Percentiles rank a stretch among this genome's conserved stretches.
phyloP scores from a whole-genome alignment of 2,797 vertebrate species.

The Gymnopithys bicolor region DNA sequence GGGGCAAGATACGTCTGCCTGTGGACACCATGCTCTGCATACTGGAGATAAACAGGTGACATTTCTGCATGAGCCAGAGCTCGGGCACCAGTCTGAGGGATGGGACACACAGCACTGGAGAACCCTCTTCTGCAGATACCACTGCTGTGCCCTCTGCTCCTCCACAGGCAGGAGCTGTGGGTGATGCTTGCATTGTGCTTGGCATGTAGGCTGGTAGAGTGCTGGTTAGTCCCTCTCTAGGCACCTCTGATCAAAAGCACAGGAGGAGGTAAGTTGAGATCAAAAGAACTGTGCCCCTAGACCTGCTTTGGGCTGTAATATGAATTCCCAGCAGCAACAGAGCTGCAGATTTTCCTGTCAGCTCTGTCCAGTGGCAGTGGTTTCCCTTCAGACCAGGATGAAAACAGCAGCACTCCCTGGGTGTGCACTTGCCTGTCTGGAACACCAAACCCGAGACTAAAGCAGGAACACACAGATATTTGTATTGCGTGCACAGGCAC shows the following conservation, averaged over 20 bases:
- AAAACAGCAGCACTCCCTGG: rapidly evolving
- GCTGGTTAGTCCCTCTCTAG: neutral
- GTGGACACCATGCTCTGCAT: neutral
- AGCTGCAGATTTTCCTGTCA: neutral
- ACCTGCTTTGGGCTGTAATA: neutral
- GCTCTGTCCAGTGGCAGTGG: rapidly evolving
- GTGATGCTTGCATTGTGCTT: rapidly evolving
- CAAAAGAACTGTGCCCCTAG: neutral
- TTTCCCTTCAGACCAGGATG: neutral
- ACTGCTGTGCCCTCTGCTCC: rapidly evolving
- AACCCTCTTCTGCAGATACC: neutral
- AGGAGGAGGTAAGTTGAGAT: neutral
- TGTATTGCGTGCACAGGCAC: rapidly evolving
- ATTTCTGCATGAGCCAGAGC: neutral
- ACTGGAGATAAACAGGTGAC: neutral
- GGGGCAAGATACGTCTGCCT: rapidly evolving
- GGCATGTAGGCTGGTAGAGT: rapidly evolving
- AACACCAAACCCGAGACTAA: neutral
- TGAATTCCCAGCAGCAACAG: neutral
- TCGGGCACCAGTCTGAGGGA: neutral
- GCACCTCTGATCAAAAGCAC: neutral
- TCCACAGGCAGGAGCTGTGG: neutral
- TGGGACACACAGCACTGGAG: rapidly evolving
- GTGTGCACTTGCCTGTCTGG: too few species aligned
- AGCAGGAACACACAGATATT: neutral